phyloP scores from a whole-genome alignment of 2,113 vertebrate species.

The Fulica atra region DNA sequence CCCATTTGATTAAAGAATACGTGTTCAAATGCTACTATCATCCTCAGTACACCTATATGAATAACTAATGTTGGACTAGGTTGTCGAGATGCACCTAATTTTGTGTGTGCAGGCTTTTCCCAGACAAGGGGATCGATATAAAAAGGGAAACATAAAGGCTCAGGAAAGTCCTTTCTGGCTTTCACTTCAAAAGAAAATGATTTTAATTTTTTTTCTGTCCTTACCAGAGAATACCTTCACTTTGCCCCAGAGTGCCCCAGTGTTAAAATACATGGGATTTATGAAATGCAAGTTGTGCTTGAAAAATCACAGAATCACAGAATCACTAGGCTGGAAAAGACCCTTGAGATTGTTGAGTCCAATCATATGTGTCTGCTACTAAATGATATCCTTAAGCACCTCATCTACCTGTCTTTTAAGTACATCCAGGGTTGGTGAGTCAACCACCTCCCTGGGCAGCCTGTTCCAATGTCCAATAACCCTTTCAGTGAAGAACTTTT shows the following conservation, averaged over 20 bases:
- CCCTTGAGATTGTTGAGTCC: no score
- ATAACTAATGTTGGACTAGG: neutral
- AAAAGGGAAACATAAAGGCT: neutral
- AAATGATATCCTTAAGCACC: no score
- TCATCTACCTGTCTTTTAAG: no score
- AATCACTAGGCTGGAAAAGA: no score
- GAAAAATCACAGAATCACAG: neutral
- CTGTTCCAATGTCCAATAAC: no score
- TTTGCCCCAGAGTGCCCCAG: neutral
- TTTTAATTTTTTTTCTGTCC: neutral
- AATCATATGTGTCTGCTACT: no score
- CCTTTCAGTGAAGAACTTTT: no score
- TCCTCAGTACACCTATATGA: neutral
- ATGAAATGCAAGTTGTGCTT: neutral
- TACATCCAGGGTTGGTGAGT: no score
- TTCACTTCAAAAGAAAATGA: neutral
- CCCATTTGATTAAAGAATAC: neutral
- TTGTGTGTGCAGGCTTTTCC: neutral
- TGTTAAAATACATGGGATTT: neutral
- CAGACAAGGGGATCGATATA: neutral
- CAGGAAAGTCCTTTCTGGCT: neutral
- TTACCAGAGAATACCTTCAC: neutral
- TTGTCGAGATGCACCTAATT: neutral
- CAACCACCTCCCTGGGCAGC: no score
- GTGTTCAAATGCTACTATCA: neutral